Conservation (phyloP, 2,113 vertebrate genomes). For the Axis porcinus region DNA sequence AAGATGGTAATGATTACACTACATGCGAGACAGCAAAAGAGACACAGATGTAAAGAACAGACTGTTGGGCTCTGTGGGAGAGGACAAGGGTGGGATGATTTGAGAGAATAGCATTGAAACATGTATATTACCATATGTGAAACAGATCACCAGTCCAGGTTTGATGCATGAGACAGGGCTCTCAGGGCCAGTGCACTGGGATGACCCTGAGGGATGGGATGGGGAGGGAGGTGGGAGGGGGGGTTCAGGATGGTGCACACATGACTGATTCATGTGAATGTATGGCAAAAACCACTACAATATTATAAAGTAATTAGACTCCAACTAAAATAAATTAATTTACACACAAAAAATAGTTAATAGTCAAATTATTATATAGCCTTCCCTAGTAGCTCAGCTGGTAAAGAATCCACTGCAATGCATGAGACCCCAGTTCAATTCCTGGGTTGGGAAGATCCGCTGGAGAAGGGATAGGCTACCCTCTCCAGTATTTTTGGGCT, state of each 20-base stretch:
- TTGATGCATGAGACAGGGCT: neutral
- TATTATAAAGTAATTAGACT: neutral
- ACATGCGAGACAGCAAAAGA: neutral
- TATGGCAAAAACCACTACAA: neutral
- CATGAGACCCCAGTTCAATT: neutral
- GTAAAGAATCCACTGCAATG: neutral
- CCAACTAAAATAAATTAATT: neutral
- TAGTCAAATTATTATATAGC: neutral
- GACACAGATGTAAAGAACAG: neutral
- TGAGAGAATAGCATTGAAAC: neutral
- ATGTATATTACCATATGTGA: neutral
- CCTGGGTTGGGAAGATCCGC: neutral
- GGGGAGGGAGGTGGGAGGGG: fast-evolving
- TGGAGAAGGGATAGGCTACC: neutral
- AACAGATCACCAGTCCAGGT: neutral
- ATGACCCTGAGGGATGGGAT: neutral
- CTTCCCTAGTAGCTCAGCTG: neutral
- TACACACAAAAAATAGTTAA: neutral
- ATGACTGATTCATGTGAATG: neutral
- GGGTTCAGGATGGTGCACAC: neutral
- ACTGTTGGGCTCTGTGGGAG: neutral
- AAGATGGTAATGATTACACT: neutral
- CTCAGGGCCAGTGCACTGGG: neutral
- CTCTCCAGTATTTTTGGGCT: neutral
- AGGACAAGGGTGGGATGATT: neutral